These are phyloP conservation scores for Zoanthus gigantus DNA, from an alignment of 92 coral and sea anemone species.

Conservation along the genomic window DNA sequence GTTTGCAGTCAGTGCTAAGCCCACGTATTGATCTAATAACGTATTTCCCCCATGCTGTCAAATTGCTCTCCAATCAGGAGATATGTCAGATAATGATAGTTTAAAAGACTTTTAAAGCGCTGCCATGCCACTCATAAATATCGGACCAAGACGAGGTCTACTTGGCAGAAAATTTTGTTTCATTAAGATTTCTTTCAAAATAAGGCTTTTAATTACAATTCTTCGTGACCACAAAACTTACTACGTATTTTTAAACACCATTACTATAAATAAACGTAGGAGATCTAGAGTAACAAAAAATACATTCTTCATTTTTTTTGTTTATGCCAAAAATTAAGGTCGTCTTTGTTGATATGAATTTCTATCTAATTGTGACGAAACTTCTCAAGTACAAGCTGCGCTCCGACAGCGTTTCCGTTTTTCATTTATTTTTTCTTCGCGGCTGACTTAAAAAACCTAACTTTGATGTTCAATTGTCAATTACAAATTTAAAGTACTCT, in stretches of 20 bases:
- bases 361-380: too few relatives aligned
- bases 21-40: conserved; percentile 36
- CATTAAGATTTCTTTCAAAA: neutral
- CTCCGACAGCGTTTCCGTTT: too few relatives aligned
- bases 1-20: conserved; percentile 5
- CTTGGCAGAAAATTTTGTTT: neutral
- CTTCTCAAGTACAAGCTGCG: too few relatives aligned
- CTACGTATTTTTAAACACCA: neutral
- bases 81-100: neutral
- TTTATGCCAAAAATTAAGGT: too few relatives aligned
- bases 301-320: too few relatives aligned
- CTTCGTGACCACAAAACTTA: neutral
- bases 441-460: too few relatives aligned
- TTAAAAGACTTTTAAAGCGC: neutral
- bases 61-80: conserved; percentile 30
- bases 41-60: conserved; percentile 42
- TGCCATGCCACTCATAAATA: neutral
- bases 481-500: neutral
- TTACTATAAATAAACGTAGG: too few relatives aligned
- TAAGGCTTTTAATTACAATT: neutral
- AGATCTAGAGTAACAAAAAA: too few relatives aligned
- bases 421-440: too few relatives aligned
- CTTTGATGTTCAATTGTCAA: neutral
- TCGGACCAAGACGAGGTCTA: neutral
- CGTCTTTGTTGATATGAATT: too few relatives aligned